Conservation (phyloP, 2,888 invertebrate genomes). For the Nomada flava region DNA sequence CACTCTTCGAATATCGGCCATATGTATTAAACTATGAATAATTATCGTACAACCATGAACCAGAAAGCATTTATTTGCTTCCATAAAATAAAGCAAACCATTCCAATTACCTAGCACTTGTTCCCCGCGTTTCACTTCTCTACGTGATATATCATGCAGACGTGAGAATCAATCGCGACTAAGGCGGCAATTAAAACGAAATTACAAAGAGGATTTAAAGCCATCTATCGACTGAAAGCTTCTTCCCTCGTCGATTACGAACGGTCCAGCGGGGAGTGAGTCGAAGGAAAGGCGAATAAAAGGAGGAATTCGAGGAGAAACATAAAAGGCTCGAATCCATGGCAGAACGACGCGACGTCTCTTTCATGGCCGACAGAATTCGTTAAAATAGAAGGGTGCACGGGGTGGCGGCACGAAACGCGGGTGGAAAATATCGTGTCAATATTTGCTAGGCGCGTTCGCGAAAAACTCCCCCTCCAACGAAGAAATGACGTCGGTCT, state of each 20-base stretch:
- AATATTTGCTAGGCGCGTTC: slow-evolving; percentile 56
- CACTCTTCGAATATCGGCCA: too few species aligned
- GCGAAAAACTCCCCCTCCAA: slow-evolving; percentile 38
- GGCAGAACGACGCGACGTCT: neutral
- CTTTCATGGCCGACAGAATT: slow-evolving; percentile 35
- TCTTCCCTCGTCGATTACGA: neutral
- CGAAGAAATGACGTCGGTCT: slow-evolving; percentile 39
- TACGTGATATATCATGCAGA: too few species aligned
- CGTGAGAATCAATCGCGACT: too few species aligned
- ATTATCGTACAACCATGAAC: too few species aligned
- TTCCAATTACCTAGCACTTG: too few species aligned
- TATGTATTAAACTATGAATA: too few species aligned
- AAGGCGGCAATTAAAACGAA: too few species aligned
- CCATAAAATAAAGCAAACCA: too few species aligned
- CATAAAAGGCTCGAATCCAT: neutral
- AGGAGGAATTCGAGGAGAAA: neutral
- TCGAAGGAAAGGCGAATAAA: neutral
- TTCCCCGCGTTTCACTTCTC: too few species aligned
- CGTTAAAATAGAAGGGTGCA: slow-evolving; percentile 32
- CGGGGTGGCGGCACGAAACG: slow-evolving; percentile 19
- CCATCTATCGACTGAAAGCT: too few species aligned
- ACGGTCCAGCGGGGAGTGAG: neutral
- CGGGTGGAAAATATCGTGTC: slow-evolving; percentile 45
- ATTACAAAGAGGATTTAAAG: too few species aligned
- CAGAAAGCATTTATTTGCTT: too few species aligned